Base-by-base conservation (phyloP, 2,888 invertebrate species). In the Venusia cambrica region DNA sequence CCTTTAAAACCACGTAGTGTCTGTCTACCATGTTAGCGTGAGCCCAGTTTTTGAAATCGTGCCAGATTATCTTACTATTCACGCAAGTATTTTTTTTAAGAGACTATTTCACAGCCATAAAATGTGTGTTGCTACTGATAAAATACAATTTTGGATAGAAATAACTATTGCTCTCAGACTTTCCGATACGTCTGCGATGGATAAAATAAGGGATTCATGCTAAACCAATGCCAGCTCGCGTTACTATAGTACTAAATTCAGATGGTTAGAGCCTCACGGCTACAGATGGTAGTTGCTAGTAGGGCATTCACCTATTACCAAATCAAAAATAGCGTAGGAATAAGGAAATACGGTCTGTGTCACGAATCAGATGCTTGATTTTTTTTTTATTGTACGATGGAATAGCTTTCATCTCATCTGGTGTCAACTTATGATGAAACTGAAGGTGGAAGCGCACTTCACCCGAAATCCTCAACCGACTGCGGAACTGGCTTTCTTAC, bases 51-150 rank as follows among this genome's bases (percentile, higher is more conserved):
- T 83, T 84, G 83, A 77, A 62, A 53, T 38, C 42, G 51, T 81
- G 83, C 84, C 84, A 83, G 62, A n/a, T n/a, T 57, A 29, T 31
- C 38, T 33, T 62, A 62, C 66, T 65, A n/a, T 68, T 66, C 57
- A 55, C 55, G 56, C 56, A 57, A 57, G 52, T 64, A 53, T 65
- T 72, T 74, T 73, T 77, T 73, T 51, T n/a, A n/a, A 46, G 39
- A 62, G 54, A 67, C 52, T 41, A 67, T 72, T 73, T 75, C 69
- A 69, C 63, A 66, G 66, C 54, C 57, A 70, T 72, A 72, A 73
- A 73, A 71, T 72, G 62, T 59, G 67, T 72, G 63, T 70, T 58
- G 45, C 54, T 31, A 51, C 54, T 57, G 59, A 72, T 69, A 68
- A 73, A 64, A 51, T 69, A 68, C 73, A 64, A 51, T 52, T 58